Percentiles rank a stretch among this genome's conserved stretches.
Evolutionary conservation across 2,797 vertebrate species (phyloP).

Genomic region (Sitta carolinensis): DNA sequence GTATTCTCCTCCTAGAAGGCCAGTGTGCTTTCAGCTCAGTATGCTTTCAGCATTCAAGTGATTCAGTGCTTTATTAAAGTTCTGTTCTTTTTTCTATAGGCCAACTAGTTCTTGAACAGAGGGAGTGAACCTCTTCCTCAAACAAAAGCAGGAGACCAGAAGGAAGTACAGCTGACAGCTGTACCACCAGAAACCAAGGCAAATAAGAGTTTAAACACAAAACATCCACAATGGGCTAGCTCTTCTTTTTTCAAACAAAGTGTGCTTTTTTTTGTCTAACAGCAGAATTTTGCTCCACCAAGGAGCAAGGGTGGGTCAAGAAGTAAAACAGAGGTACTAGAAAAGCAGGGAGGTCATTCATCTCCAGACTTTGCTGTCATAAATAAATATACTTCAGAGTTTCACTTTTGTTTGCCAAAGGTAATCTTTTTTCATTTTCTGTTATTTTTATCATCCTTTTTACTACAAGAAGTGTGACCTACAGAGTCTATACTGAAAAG

Average conservation of each 20-base stretch:
- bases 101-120: not conserved
- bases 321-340: not conserved
- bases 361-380: not conserved
- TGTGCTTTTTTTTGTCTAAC: not conserved
- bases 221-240: rapidly evolving
- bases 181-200: not conserved
- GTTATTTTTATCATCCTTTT: not conserved
- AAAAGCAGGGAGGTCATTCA: not conserved
- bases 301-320: not conserved
- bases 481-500: not conserved
- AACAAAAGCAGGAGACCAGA: not conserved
- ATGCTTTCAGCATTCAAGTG: not conserved
- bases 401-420: not conserved
- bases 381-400: not conserved
- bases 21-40: not conserved
- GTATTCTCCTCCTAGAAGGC: not conserved
- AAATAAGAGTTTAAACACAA: not conserved
- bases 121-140: not conserved
- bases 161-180: not conserved
- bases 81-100: not conserved
- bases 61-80: not conserved
- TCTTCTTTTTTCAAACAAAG: not conserved
- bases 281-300: not conserved
- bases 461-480: not conserved
- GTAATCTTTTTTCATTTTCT: not conserved